Evolutionary conservation across 2,797 vertebrate genomes (phyloP), one percentile per base, ranked within the genome.

Genomic region (Tauraco hartlaubi): DNA sequence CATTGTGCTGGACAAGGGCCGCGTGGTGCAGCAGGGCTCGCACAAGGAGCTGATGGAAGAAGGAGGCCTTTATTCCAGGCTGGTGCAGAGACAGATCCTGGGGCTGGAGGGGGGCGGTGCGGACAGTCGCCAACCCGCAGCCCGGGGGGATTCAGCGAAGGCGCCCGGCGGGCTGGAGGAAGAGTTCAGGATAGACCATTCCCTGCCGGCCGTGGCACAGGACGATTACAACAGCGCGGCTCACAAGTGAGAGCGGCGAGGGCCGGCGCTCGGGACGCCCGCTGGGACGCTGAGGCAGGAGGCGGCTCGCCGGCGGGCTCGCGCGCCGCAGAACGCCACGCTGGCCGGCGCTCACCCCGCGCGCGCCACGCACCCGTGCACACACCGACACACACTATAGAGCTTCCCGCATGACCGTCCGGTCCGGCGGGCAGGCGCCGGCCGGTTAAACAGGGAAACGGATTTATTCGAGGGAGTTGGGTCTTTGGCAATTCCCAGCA

Each of bases 51-150:
- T 99, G 87, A 99, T 99, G 99, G 98, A 98, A 91, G 98, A 97
- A 66, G 98, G 97, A 5, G 99, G 99, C 64, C 98, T 99, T 71
- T 99, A 99, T 88, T 98, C 92, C 96, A 99, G 97, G 96, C 98
- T 99, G 97, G 99, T 99, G 80, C 99, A 99, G 97, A 98, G 99
- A 94, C 99, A 99, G 98, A 98, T 99, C 85, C 97, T 99, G 88
- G 98, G 99, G 84, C 97, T 98, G 0, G 98, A 99, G 90, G 96
- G 98, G 0, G 64, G 97, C 28, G 43, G 29, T 1, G 97, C 97
- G 46, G 91, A 96, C 69, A 91, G 91, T 3, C 59, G 7, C 55
- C 93, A 89, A 31, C 52, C 79, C 3, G 39, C 88, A 15, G 87
- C 90, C 43, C 71, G 79, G 37, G 96, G 77, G 28, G 95, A 94